Base-by-base conservation (phyloP, 92 coral and sea anemone species). In the Umimayanthus chanpuru region DNA sequence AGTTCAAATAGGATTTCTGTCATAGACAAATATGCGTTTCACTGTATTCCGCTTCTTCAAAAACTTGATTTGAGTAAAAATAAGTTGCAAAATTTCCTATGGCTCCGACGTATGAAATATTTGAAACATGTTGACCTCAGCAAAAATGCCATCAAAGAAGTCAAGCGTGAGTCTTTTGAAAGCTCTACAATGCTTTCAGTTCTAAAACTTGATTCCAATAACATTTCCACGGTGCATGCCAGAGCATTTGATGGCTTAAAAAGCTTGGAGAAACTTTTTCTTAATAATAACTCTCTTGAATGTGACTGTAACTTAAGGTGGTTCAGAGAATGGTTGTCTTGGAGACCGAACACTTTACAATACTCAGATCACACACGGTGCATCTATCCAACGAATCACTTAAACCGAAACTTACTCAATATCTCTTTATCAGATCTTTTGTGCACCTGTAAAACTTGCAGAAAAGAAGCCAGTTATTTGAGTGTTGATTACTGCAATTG, bases 291-390 rank as follows among this genome's bases (percentile, higher is more conserved):
- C 80, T 93, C 96, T 36, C 47, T 95, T 8, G 64, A 93, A 20
- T 95, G 98, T 77, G 90, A 95, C 77, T 95, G 98, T 40, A 85
- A 88, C 7, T 79, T 95, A 58, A 92, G 89, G 39, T 93, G 96
- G 96, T 55, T 93, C 5, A 82, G 61, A 29, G 78, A 80, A 67
- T 94, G 93, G 94, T 76, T 86, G 88, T 85, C 85, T 26, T 15
- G 77, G 67, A 82, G 39, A 30, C 87, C 85, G 76, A 55, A 56
- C 23, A 26, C 79, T 41, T 49, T 82, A 47, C 77, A 67, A 9
- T 14, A 76, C 53, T 61, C 89, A 6, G 2, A 73, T 80, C 85
- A 86, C 41, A 75, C 93, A 14, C 70, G 53, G 36, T 95, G 98
- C 72, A 73, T 43, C 14, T 50, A 43, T 6, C 96, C 94, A 47